Conservation (phyloP, 1,140 invertebrate genomes). For the Caenorhabditis inopinata region DNA sequence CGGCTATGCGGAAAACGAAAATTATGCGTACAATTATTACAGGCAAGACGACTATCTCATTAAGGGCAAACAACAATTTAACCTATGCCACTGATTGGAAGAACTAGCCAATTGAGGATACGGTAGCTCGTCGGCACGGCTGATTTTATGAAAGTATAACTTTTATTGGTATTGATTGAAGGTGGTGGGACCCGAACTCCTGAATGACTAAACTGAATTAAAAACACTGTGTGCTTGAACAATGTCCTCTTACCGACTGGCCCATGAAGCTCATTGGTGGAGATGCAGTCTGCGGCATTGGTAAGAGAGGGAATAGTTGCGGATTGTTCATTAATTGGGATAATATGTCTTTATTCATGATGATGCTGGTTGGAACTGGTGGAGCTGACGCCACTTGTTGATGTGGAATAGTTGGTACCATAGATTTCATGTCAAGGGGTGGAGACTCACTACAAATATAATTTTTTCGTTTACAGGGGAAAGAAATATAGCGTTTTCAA, state of each 20-base stretch:
- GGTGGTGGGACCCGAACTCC: background rate
- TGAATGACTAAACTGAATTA: background rate
- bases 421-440: background rate
- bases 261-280: conserved; percentile 9
- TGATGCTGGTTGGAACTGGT: background rate
- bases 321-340: conserved; percentile 14
- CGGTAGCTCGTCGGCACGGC: background rate
- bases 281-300: background rate
- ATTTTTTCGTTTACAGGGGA: background rate
- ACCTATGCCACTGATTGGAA: background rate
- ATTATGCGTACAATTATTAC: conserved; percentile 21
- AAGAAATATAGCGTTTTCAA: too few species aligned
- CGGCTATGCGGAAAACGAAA: background rate
- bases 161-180: conserved; percentile 1
- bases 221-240: background rate
- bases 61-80: background rate
- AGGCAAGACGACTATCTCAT: background rate
- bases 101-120: background rate
- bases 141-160: background rate
- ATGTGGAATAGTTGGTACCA: background rate
- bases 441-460: conserved; percentile 17
- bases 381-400: background rate
- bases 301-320: background rate
- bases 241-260: background rate
- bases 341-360: background rate